Percentiles rank a stretch among this genome's conserved stretches.
phyloP scores from a whole-genome alignment of 2,797 vertebrate genomes.

The Selene dorsalis region DNA sequence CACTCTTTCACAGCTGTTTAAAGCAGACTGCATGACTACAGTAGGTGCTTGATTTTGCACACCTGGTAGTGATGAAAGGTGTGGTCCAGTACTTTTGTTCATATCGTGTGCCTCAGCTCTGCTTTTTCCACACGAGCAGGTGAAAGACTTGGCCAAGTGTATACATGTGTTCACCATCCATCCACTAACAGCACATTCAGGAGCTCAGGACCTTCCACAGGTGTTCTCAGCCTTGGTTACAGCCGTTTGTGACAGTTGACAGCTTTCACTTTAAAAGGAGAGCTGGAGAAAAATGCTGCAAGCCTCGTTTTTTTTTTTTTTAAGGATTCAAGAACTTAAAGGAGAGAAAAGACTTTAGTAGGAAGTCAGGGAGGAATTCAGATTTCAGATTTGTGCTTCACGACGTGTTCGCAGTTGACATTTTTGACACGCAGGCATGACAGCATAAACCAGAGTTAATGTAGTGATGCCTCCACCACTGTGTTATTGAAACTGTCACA shows the following conservation, averaged over 20 bases:
- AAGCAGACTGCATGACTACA: no score
- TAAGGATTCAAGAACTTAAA: background rate
- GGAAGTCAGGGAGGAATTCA: constrained; percentile 5
- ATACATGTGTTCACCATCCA: background rate
- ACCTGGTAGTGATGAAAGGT: no score
- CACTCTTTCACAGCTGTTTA: no score
- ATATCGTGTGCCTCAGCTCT: background rate
- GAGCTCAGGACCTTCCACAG: background rate
- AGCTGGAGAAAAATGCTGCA: background rate
- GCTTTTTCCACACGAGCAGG: background rate
- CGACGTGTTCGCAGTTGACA: constrained; percentile 24
- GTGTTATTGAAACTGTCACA: constrained; percentile 30
- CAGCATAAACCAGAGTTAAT: constrained; percentile 47
- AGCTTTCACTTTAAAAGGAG: background rate
- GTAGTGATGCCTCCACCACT: constrained; percentile 8
- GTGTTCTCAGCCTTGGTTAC: background rate
- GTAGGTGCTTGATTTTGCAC: no score
- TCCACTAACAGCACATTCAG: background rate
- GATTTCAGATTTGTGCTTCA: constrained; percentile 20
- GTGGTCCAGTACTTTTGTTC: no score
- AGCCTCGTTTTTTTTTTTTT: background rate
- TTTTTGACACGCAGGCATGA: constrained; percentile 26
- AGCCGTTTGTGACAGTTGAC: background rate
- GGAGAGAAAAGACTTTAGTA: background rate
- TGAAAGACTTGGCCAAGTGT: background rate